Evolutionary conservation across 2,888 invertebrate species (phyloP), one percentile per base, ranked within the genome.

Genomic region (Tiliacea citrago): DNA sequence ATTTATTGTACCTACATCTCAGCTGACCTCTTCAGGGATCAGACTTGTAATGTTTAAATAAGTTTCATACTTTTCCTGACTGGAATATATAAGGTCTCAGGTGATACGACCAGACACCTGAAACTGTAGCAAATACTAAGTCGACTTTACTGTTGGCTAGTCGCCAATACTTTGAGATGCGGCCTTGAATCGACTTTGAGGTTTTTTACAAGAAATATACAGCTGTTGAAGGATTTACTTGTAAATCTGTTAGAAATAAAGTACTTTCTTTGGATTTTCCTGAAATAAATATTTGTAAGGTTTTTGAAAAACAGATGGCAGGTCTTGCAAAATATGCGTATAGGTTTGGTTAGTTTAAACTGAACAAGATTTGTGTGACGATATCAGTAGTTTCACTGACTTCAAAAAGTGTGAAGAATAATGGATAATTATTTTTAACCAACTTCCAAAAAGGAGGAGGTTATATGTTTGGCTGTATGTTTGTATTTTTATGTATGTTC

Each of bases 61-160:
- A 66, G 45, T 69, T 82, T 63, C 81, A 80, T 72, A 75, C 58
- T 29, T 60, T 69, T 80, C 81, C 71, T 75, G 75, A 69, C 71
- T 67, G 8, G 66, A 71, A 85, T 79, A 84, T 69, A 75, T 82
- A 82, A 72, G 55, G 68, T 72, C 77, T 79, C 79, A 79, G 74
- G 87, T 84, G 87, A 82, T 82, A 66, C 76, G 45, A 73, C 45
- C 58, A 55, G 76, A 61, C 45, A 70, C 58, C 86, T 68, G 39
- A 65, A 74, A 67, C 62, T 67, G 53, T 53, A 65, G 65, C 65
- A 79, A 82, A 86, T 79, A 85, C 79, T 82, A 82, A 82, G 79
- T 82, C 85, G 77, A 82, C 82, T 87, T 78, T 62, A 60, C 58
- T 29, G 42, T 71, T 86, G 85, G 82, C 75, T 16, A 29, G 12